Evolutionary conservation across 2,113 vertebrate genomes (phyloP).

Genomic region (Tachysurus vachellii): DNA sequence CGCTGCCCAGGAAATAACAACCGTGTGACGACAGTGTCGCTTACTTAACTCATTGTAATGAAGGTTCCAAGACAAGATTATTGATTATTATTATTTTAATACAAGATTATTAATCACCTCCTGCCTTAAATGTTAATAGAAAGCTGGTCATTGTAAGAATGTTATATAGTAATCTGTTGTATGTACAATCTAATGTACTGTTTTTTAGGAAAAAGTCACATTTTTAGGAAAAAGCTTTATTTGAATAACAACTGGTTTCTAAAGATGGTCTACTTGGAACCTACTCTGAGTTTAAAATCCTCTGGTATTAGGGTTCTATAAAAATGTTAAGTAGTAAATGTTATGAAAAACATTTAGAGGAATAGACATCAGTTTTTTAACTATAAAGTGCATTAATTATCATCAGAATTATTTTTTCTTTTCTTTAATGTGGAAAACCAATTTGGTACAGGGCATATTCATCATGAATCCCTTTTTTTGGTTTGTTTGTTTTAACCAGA

Average conservation of each 20-base stretch:
- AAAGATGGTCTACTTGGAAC: not conserved
- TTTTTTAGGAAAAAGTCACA: not conserved
- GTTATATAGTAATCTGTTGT: not conserved
- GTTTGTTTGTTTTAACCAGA: not conserved
- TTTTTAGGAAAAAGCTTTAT: not conserved
- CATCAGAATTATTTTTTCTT: not conserved
- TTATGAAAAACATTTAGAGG: not conserved
- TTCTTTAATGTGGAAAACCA: not conserved
- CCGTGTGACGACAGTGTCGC: not conserved
- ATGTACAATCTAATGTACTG: not conserved
- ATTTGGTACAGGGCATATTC: too few species aligned
- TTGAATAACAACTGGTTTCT: not conserved
- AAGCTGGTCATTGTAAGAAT: not conserved
- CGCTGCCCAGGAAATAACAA: constrained; percentile 72
- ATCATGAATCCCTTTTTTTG: not conserved
- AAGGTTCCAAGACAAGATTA: not conserved
- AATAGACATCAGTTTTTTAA: not conserved
- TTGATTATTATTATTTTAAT: not conserved
- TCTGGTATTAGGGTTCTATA: not conserved
- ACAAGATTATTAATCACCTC: not conserved
- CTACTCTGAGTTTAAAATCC: not conserved
- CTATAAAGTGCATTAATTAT: not conserved
- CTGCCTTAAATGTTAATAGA: not conserved
- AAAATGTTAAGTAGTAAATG: not conserved
- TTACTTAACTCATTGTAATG: not conserved